phyloP scores from a whole-genome alignment of 1,140 invertebrate genomes.

The Trissolcus basalis region DNA sequence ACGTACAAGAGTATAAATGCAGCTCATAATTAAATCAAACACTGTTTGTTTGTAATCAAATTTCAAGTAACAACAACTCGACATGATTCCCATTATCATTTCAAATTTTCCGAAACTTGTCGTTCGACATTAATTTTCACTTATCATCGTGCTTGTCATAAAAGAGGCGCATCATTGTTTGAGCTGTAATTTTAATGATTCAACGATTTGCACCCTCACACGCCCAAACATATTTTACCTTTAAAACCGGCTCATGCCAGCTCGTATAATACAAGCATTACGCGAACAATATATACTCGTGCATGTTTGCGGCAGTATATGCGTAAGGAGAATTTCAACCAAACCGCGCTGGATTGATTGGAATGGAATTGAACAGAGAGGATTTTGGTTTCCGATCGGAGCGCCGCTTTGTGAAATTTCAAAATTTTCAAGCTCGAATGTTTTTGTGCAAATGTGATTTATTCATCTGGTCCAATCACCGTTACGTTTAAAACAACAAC shows the following conservation, averaged over 20 bases:
- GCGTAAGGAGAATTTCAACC: slow-evolving; percentile 67
- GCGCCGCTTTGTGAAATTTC: slow-evolving; percentile 53
- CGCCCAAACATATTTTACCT: slow-evolving; percentile 27
- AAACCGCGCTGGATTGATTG: slow-evolving; percentile 67
- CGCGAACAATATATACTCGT: slow-evolving; percentile 49
- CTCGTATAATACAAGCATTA: slow-evolving; percentile 41
- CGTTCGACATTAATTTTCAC: slow-evolving; percentile 39
- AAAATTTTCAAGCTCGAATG: slow-evolving; percentile 42
- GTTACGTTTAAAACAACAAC: background rate
- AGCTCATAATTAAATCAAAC: no score
- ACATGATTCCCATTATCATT: no score
- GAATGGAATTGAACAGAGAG: slow-evolving; percentile 65
- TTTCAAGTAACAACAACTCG: no score
- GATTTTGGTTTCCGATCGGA: slow-evolving; percentile 67
- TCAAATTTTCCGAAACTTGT: slow-evolving; percentile 18
- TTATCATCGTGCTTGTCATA: slow-evolving; percentile 25
- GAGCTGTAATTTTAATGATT: slow-evolving; percentile 53
- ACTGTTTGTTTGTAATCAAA: no score
- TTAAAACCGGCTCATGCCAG: slow-evolving; percentile 24
- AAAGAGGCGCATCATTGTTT: slow-evolving; percentile 37
- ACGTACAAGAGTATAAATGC: no score
- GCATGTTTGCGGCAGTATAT: slow-evolving; percentile 51
- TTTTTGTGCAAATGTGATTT: slow-evolving; percentile 42
- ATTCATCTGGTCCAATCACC: slow-evolving; percentile 14
- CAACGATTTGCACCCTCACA: slow-evolving; percentile 18